Conservation (phyloP, 2,888 invertebrate species). For the Tortrix viridana region DNA sequence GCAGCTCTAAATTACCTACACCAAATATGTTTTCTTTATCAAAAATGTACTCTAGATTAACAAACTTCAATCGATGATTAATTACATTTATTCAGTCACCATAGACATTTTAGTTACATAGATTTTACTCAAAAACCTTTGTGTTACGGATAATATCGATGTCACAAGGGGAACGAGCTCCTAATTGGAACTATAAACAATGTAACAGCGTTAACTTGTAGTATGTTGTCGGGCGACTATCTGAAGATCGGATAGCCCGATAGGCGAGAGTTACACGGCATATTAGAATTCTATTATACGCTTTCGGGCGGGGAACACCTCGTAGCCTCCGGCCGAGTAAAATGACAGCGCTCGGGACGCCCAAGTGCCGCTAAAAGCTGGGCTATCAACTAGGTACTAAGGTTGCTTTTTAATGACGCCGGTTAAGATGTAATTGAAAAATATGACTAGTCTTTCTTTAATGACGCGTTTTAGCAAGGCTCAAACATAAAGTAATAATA, state of each 20-base stretch:
- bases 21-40: no score
- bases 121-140: no score
- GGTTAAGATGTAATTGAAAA: no score
- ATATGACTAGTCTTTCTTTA: no score
- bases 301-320: background rate
- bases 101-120: no score
- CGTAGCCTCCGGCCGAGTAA: slow-evolving; percentile 7
- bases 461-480: no score
- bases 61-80: no score
- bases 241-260: slow-evolving; percentile 23
- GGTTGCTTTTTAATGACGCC: background rate
- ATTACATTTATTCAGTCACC: no score
- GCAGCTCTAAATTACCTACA: no score
- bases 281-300: slow-evolving; percentile 19
- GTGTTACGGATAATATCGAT: background rate
- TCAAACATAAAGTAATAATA: no score
- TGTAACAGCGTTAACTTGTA: slow-evolving; percentile 22
- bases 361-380: slow-evolving; percentile 8
- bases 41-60: no score
- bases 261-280: slow-evolving; percentile 14
- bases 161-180: background rate
- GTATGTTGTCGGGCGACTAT: slow-evolving; percentile 13
- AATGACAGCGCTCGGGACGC: slow-evolving; percentile 12
- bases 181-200: slow-evolving; percentile 24
- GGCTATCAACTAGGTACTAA: slow-evolving; percentile 15